phyloP scores from a whole-genome alignment of 2,888 invertebrate species.

The Zaprionus lineosus region DNA sequence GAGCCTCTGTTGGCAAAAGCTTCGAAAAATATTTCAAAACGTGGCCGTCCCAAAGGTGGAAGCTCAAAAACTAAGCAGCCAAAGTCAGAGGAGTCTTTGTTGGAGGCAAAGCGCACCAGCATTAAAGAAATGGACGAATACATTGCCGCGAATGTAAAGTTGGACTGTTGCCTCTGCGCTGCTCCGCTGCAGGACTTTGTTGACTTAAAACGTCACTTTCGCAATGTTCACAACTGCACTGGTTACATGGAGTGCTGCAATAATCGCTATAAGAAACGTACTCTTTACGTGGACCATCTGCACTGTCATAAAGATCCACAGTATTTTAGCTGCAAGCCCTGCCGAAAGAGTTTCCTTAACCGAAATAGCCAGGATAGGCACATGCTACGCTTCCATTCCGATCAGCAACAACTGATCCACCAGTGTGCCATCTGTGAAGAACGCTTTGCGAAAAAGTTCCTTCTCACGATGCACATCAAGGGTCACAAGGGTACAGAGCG shows the following conservation, averaged over 20 bases:
- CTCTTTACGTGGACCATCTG: slow-evolving; percentile 72
- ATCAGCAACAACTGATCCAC: slow-evolving; percentile 67
- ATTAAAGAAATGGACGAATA: slow-evolving; percentile 70
- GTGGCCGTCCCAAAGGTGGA: slow-evolving; percentile 59
- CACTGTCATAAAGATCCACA: slow-evolving; percentile 73
- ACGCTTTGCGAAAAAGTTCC: slow-evolving; percentile 68
- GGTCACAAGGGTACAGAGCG: slow-evolving; percentile 67
- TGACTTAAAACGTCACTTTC: slow-evolving; percentile 69
- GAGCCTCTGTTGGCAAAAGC: background rate
- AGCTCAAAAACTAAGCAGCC: slow-evolving; percentile 3
- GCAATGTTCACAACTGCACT: slow-evolving; percentile 59
- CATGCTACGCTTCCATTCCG: slow-evolving; percentile 70
- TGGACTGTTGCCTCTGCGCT: slow-evolving; percentile 61
- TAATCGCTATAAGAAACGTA: slow-evolving; percentile 71
- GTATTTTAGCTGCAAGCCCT: slow-evolving; percentile 66
- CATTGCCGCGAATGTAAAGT: slow-evolving; percentile 68
- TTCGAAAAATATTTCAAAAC: slow-evolving; percentile 26
- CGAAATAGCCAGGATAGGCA: slow-evolving; percentile 74
- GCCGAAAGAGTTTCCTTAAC: slow-evolving; percentile 65
- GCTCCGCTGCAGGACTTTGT: slow-evolving; percentile 54
- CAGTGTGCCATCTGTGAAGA: slow-evolving; percentile 60
- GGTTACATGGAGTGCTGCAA: slow-evolving; percentile 73
- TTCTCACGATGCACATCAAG: slow-evolving; percentile 72
- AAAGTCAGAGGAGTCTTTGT: slow-evolving; percentile 19
- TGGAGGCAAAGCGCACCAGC: slow-evolving; percentile 60